These are phyloP conservation scores for Leucozona laternaria DNA, from an alignment of 2,888 invertebrate genomes.

Conservation along the genomic window DNA sequence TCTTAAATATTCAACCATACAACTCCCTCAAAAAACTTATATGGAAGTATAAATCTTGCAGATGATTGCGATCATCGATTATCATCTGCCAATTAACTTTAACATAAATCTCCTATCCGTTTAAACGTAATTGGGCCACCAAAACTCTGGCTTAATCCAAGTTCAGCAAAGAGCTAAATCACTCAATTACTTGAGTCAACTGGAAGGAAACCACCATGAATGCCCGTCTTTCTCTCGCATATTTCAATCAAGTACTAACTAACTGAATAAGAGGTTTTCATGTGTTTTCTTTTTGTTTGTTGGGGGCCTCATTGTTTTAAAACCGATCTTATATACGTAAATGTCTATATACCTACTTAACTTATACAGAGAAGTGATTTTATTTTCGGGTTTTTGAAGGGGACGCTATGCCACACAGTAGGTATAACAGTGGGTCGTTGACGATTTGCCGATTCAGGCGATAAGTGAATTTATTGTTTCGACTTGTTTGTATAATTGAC, in stretches of 20 bases:
- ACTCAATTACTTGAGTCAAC: constrained; percentile 72
- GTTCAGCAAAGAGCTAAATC: constrained; percentile 61
- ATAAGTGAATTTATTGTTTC: constrained; percentile 75
- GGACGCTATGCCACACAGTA: background rate
- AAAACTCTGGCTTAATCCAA: constrained; percentile 62
- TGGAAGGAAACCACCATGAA: constrained; percentile 71
- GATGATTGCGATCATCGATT: constrained; percentile 71
- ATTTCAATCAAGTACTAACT: constrained; percentile 72
- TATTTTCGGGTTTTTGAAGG: constrained; percentile 15
- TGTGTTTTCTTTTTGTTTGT: constrained; percentile 17
- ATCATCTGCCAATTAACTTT: constrained; percentile 73
- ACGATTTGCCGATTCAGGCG: constrained; percentile 73
- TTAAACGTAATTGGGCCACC: constrained; percentile 74
- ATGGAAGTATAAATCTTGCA: constrained; percentile 24
- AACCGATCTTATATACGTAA: background rate
- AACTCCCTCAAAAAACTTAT: background rate
- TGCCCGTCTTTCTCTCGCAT: constrained; percentile 51
- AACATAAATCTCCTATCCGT: constrained; percentile 73
- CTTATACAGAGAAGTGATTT: background rate
- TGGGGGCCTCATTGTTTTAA: constrained; percentile 51
- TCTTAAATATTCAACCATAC: background rate
- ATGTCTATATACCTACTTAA: background rate
- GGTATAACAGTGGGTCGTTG: constrained; percentile 36
- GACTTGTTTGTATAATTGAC: constrained; percentile 72
- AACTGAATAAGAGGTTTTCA: constrained; percentile 18